Evolutionary conservation across 2,888 invertebrate species (phyloP).

Genomic region (Coleophora deauratella): DNA sequence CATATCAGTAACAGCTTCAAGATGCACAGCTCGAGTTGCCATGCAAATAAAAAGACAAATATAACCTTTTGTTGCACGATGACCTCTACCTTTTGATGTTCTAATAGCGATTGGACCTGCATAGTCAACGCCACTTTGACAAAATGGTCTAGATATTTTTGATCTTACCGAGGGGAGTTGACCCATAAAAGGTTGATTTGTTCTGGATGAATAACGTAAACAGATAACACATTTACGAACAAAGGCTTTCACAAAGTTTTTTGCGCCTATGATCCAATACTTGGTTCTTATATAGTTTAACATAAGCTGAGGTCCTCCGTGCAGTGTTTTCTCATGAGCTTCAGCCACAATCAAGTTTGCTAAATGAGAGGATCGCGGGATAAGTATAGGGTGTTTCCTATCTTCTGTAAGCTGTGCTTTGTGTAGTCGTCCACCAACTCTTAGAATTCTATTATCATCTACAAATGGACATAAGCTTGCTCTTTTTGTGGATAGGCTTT

Average conservation of each 20-base stretch:
- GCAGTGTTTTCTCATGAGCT: conserved; percentile 16
- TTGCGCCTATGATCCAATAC: conserved; percentile 12
- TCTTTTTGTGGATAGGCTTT: not conserved
- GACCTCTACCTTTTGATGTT: conserved; percentile 13
- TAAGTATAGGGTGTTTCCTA: conserved; percentile 12
- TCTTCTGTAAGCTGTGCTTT: not conserved
- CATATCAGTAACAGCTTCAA: conserved; percentile 10
- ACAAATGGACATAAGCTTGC: not conserved
- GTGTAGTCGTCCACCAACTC: not conserved
- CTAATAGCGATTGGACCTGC: conserved; percentile 16
- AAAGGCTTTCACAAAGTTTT: conserved; percentile 1
- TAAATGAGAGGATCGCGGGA: conserved; percentile 8
- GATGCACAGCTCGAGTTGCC: conserved; percentile 9
- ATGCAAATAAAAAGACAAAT: conserved; percentile 2
- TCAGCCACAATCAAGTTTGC: conserved; percentile 11
- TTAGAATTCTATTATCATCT: not conserved
- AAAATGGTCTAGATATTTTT: conserved; percentile 13
- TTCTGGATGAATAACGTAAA: conserved; percentile 5
- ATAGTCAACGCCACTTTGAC: conserved; percentile 15
- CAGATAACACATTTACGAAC: conserved; percentile 12
- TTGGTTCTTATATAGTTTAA: conserved; percentile 11
- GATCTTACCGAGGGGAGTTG: conserved; percentile 13
- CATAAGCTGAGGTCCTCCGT: conserved; percentile 17
- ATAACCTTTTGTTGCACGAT: too few relatives aligned
- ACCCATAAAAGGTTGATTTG: conserved; percentile 13